Base-by-base conservation (phyloP, 2,797 vertebrate species). In the Enteromius treurensis region DNA sequence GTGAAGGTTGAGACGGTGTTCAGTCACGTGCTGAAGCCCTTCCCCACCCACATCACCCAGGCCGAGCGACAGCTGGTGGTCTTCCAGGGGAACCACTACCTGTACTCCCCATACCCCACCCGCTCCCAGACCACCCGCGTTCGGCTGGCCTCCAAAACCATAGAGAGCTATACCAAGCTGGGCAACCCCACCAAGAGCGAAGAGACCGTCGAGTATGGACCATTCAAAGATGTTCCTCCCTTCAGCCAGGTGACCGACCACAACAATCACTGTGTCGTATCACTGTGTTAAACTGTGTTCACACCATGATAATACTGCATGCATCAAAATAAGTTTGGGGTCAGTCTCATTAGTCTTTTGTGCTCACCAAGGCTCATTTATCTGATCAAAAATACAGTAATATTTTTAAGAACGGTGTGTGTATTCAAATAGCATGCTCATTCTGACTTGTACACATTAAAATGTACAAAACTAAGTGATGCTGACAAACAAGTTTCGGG, bases 31-130 rank as follows among this genome's bases (percentile, higher is more conserved):
- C 95, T 99, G 85, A 96, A 94, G 88, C 98, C 98, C 0, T 99
- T 98, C 89, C 98, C 98, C 21, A 95, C 95, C 15, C 96, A 98
- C 73, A 97, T 99, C 92, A 97, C 96, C 19, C 98, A 99, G 85
- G 96, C 97, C 0, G 98, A 99, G 92, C 96, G 97, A 15, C 98
- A 99, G 93, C 95, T 98, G 88, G 98, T 99, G 81, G 95, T 99
- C 49, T 99, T 98, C 80, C 97, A 98, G 89, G 98, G 98, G 64
- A 99, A 97, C 94, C 98, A 99, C 90, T 99, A 99, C 88, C 93
- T 98, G 90, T 99, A 96, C 89, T 97, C 98, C 0, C 98, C 98
- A 0, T 99, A 99, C 81, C 92, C 94, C 67, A 98, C 96, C 42
- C 96, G 95, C 85, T 96, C 93, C 85, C 97, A 99, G 91, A 97